Evolutionary conservation across 1,140 invertebrate species (phyloP).

Genomic region (Drepana arcuata): DNA sequence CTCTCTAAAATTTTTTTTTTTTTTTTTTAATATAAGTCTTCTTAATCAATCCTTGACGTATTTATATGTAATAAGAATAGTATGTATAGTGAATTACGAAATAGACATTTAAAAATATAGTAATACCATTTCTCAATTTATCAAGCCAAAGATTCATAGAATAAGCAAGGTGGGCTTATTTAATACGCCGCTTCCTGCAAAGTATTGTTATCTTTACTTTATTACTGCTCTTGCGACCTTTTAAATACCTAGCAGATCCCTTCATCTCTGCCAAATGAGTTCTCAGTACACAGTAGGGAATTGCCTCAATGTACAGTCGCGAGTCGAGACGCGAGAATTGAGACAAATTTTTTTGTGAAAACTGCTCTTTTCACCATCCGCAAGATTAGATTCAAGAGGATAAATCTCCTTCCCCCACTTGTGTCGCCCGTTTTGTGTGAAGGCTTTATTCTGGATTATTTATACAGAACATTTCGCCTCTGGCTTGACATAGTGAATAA

Average conservation of each 20-base stretch:
- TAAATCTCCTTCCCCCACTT: constrained; percentile 56
- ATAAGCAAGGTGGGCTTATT: too few relatives aligned
- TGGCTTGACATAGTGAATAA: constrained; percentile 46
- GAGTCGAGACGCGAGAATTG: constrained; percentile 30
- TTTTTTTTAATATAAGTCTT: too few relatives aligned
- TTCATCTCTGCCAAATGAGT: constrained; percentile 36
- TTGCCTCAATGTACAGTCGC: constrained; percentile 29
- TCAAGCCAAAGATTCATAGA: too few relatives aligned
- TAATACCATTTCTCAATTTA: too few relatives aligned
- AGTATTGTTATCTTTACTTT: too few relatives aligned
- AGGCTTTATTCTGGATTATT: constrained; percentile 62
- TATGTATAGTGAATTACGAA: too few relatives aligned
- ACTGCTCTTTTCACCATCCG: constrained; percentile 55
- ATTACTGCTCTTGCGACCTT: constrained; percentile 2
- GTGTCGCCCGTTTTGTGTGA: constrained; percentile 51
- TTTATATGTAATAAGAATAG: too few relatives aligned
- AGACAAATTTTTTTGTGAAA: constrained; percentile 44
- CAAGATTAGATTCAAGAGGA: constrained; percentile 64
- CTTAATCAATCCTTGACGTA: too few relatives aligned
- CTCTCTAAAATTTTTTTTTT: too few relatives aligned
- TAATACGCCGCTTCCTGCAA: too few relatives aligned
- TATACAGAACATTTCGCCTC: constrained; percentile 55
- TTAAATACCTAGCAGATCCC: constrained; percentile 17
- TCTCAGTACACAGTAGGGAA: constrained; percentile 30
- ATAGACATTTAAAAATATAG: too few relatives aligned